Conservation (phyloP, 2,888 invertebrate genomes). For the Argynnis bischoffii region DNA sequence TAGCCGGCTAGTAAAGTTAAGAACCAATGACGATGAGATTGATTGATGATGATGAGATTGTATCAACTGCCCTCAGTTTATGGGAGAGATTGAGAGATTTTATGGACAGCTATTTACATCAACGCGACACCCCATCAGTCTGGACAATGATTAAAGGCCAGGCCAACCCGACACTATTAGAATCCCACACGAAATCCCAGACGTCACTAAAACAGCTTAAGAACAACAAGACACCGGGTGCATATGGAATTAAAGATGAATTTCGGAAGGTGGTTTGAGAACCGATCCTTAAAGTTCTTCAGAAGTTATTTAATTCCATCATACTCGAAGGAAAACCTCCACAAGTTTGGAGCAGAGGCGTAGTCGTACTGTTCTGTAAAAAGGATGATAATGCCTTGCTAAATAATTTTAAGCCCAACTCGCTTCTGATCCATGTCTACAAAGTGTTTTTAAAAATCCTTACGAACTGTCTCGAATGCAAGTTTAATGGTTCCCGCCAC, state of each 20-base stretch:
- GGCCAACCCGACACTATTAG: too few species aligned
- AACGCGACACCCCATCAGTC: too few species aligned
- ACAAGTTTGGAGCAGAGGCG: not conserved
- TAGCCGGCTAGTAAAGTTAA: too few species aligned
- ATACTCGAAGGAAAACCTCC: not conserved
- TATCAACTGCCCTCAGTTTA: too few species aligned
- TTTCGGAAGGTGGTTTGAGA: not conserved
- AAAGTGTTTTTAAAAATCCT: not conserved
- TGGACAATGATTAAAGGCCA: too few species aligned
- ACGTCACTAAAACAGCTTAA: conserved; percentile 17
- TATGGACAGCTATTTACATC: too few species aligned
- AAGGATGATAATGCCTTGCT: not conserved
- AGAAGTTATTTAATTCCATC: not conserved
- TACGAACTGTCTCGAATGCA: not conserved
- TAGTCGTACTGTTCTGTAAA: not conserved
- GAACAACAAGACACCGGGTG: not conserved
- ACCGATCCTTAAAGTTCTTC: not conserved
- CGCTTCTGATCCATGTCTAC: not conserved
- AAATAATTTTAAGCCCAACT: not conserved
- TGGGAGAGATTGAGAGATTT: too few species aligned
- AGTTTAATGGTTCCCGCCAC: conserved; percentile 1
- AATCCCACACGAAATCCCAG: too few species aligned
- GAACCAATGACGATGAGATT: too few species aligned
- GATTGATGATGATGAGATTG: too few species aligned
- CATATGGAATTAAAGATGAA: not conserved